phyloP scores from a whole-genome alignment of 2,888 invertebrate species.

The Polydrusus pterygomalis region DNA sequence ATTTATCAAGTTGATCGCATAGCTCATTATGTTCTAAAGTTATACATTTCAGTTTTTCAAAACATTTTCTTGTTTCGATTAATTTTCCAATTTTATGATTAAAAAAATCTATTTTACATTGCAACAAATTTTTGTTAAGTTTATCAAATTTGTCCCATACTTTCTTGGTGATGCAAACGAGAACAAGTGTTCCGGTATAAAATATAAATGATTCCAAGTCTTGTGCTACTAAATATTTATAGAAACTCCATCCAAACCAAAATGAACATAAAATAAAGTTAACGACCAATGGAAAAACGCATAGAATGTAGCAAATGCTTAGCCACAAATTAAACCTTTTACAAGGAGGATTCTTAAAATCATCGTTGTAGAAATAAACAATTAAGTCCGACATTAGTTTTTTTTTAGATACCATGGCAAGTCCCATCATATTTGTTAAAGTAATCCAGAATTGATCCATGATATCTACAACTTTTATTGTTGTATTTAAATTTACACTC shows the following conservation, averaged over 20 bases:
- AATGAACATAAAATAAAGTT: not conserved
- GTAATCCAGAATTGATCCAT: not conserved
- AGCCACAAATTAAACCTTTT: not conserved
- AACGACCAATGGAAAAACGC: not conserved
- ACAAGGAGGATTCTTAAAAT: not conserved
- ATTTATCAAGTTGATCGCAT: not conserved
- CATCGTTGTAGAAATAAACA: not conserved
- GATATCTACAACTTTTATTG: not conserved
- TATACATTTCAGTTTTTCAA: not conserved
- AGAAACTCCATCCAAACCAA: constrained; percentile 5
- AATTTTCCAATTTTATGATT: not conserved
- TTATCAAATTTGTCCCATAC: not conserved
- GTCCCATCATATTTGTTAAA: not conserved
- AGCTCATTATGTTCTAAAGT: not conserved
- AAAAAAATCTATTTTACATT: not conserved
- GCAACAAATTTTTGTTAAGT: not conserved
- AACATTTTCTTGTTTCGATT: not conserved
- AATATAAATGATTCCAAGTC: not conserved
- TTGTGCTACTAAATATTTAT: not conserved
- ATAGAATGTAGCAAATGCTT: not conserved
- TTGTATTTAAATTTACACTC: not conserved
- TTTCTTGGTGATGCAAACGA: not conserved
- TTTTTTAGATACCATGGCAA: not conserved
- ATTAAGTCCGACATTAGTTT: not conserved
- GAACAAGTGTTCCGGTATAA: not conserved